Evolutionary conservation across 2,888 invertebrate species (phyloP).

Genomic region (Sclerodermus sp.): DNA sequence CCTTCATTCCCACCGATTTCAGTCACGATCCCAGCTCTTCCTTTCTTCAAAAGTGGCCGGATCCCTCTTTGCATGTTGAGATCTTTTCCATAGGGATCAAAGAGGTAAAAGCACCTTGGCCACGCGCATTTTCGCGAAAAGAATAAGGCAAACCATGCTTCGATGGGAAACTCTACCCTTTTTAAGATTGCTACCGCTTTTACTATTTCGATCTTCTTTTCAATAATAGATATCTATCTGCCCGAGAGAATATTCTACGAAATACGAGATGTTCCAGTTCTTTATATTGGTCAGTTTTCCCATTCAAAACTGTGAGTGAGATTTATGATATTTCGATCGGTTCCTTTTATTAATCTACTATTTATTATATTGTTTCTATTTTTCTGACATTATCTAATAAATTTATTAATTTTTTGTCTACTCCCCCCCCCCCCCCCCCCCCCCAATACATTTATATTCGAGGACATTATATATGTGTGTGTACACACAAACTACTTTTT

Average conservation of each 20-base stretch:
- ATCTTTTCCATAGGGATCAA: conserved; percentile 36
- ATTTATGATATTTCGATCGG: conserved; percentile 22
- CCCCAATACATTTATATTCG: too few relatives aligned
- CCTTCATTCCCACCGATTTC: conserved; percentile 49
- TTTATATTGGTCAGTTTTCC: too few relatives aligned
- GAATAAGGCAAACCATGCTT: conserved; percentile 17
- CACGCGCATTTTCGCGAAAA: conserved; percentile 35
- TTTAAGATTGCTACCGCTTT: too few relatives aligned
- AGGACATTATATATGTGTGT: too few relatives aligned
- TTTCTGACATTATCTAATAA: too few relatives aligned
- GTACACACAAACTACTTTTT: too few relatives aligned
- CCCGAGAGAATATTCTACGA: conserved; percentile 15
- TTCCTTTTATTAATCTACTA: conserved; percentile 16
- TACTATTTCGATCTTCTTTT: conserved; percentile 5
- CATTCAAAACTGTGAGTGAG: conserved; percentile 18
- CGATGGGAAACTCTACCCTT: conserved; percentile 19
- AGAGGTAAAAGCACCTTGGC: conserved; percentile 40
- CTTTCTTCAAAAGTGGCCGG: conserved; percentile 36
- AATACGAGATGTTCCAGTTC: conserved; percentile 23
- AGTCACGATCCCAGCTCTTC: conserved; percentile 25
- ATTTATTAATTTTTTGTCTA: too few relatives aligned
- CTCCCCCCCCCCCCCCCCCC: too few relatives aligned
- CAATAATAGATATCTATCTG: conserved; percentile 26
- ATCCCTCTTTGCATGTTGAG: conserved; percentile 40
- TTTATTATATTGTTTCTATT: too few relatives aligned